A percentile compares a stretch with the other conserved stretches of the same genome.
Evolutionary conservation across 2,113 vertebrate genomes (phyloP).

Genomic region (Euleptes europaea): DNA sequence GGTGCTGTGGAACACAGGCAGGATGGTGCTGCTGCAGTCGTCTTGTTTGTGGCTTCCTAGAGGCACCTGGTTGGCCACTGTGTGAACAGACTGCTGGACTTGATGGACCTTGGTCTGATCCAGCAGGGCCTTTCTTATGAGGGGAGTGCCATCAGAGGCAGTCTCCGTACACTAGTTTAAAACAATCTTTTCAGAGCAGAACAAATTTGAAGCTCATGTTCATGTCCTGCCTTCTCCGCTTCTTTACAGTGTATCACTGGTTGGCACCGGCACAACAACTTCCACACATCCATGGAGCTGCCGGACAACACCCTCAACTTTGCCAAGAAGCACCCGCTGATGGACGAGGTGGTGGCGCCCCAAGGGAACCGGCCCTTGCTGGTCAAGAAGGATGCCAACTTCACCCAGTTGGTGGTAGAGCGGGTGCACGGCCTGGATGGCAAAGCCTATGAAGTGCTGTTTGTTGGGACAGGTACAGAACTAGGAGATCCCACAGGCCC

Average conservation of each 20-base stretch:
- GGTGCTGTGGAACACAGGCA: no score
- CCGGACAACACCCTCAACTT: conserved; percentile 95
- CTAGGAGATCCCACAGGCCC: no score
- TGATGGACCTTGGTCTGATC: no score
- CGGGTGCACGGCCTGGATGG: conserved; percentile 81
- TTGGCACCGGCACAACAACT: conserved; percentile 85
- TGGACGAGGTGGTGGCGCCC: conserved; percentile 83
- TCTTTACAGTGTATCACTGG: conserved; percentile 88
- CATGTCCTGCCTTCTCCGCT: accelerated
- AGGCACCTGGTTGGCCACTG: no score
- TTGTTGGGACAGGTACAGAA: conserved; percentile 89
- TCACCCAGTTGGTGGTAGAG: conserved; percentile 90
- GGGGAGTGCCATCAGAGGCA: neutral
- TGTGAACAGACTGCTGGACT: no score
- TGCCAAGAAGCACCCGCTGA: conserved; percentile 94
- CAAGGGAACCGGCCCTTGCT: conserved; percentile 86
- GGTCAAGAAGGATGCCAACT: conserved; percentile 90
- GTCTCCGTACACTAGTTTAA: no score
- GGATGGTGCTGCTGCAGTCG: no score
- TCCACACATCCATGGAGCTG: conserved; percentile 90
- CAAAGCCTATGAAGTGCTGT: conserved; percentile 85
- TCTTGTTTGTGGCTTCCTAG: no score
- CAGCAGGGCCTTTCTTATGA: no score
- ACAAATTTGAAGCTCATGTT: accelerated
- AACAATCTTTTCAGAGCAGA: accelerated